Base-by-base conservation (phyloP, 1,140 invertebrate genomes). In the Colletes latitarsis region DNA sequence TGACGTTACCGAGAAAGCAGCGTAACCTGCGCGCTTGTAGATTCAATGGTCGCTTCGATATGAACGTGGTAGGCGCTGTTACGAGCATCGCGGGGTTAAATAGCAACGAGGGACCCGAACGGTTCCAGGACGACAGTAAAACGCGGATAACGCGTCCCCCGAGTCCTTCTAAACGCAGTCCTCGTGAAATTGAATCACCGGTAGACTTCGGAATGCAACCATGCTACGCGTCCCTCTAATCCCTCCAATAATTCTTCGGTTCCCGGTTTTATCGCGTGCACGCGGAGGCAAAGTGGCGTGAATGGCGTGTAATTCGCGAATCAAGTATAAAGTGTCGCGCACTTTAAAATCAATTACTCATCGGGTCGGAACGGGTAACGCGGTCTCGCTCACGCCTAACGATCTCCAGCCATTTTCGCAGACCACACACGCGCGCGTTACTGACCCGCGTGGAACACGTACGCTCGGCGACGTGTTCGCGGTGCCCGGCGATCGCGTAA, bases 271-370 rank as follows among this genome's bases (percentile, higher is more conserved):
- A 62, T 74, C 71, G 71, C 76, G 68, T 72, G 76, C 69, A 30
- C 58, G 46, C n/a, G 46, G 14, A 49, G 43, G 66, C 66, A 12
- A 3, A 52, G 10, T 41, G 6, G 12, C 67, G 69, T 64, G 69
- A 69, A 64, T 78, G 72, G 69, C 77, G 58, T 78, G 69, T 79
- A 79, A 64, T 73, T 73, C 70, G 70, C 52, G 77, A 66, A 72
- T 73, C 69, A 57, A 55, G 69, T 60, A 79, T 73, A 73, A 79
- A 79, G 69, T 79, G 77, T 79, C 77, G 69, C 60, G 60, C 77
- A n/a, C 19, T 79, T 79, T 73, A 57, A 73, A 79, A 79, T 73
- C 77, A 63, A 73, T 79, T 79, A 73, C 70, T 73, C 77, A 73
- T 9, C 19, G 8, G 49, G 9, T 3, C 14, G 30, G 4, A 9